Conservation (phyloP, 2,113 vertebrate species). For the Phodopus roborovskii region DNA sequence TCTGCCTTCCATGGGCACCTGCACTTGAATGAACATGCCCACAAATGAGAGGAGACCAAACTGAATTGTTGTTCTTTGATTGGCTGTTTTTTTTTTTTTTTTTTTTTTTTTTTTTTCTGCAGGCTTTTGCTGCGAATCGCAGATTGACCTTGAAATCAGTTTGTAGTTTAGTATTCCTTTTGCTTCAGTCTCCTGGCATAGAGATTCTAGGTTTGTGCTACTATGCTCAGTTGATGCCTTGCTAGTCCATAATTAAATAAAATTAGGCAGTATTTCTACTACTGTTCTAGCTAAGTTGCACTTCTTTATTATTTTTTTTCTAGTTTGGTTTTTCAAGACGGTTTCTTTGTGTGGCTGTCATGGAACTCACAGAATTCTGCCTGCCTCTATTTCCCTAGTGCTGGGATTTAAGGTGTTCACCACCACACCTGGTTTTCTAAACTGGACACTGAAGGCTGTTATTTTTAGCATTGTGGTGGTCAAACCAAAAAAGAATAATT, state of each 20-base stretch:
- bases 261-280: not conserved
- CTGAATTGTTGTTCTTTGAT: not conserved
- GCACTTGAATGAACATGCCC: not conserved
- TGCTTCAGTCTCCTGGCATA: not conserved
- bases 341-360: not conserved
- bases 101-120: no score
- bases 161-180: not conserved
- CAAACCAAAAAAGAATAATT: conserved; percentile 20
- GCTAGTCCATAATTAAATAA: not conserved
- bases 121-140: not conserved
- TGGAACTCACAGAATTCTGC: not conserved
- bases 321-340: not conserved
- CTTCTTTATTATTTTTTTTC: not conserved
- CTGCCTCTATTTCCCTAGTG: not conserved
- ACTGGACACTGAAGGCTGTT: not conserved
- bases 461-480: not conserved
- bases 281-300: not conserved
- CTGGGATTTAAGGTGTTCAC: not conserved
- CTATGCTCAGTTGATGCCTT: not conserved
- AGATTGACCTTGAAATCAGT: not conserved
- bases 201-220: not conserved
- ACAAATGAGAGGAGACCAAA: not conserved
- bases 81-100: not conserved
- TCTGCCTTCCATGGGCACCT: not conserved
- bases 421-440: not conserved